These are phyloP conservation scores for Diplodus sargus DNA, from an alignment of 2,797 vertebrate species.

Conservation along the genomic window DNA sequence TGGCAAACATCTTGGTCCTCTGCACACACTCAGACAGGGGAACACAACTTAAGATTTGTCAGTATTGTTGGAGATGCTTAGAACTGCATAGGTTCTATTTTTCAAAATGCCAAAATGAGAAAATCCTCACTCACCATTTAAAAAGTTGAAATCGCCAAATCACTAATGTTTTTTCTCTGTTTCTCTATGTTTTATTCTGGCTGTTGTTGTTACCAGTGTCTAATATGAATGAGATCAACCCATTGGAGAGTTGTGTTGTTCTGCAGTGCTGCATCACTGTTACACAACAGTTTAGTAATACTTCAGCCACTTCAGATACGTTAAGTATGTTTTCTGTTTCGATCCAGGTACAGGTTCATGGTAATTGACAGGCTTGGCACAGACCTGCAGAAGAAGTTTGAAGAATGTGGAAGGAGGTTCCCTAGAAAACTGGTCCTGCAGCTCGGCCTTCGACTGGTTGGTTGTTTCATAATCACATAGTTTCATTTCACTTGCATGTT, in stretches of 20 bases:
- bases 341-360: constrained; percentile 93
- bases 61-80: too few relatives aligned
- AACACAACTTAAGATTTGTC: too few relatives aligned
- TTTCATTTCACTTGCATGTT: not conserved
- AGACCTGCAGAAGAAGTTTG: constrained; percentile 96
- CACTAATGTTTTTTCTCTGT: too few relatives aligned
- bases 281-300: not conserved
- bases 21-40: too few relatives aligned
- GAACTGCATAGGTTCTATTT: too few relatives aligned
- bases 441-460: constrained; percentile 92
- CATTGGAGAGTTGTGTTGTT: not conserved
- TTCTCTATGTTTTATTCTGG: too few relatives aligned
- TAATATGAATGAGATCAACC: too few relatives aligned
- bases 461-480: constrained; percentile 60
- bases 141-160: too few relatives aligned
- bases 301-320: not conserved
- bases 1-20: too few relatives aligned
- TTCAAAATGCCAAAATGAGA: too few relatives aligned
- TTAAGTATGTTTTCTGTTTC: not conserved
- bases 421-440: constrained; percentile 93
- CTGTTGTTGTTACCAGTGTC: too few relatives aligned
- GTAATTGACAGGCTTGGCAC: constrained; percentile 95
- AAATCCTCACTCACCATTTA: too few relatives aligned
- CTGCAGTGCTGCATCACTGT: not conserved
- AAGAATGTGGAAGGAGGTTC: constrained; percentile 89